These are phyloP conservation scores for Eclectus roratus DNA, from an alignment of 2,113 vertebrate species.

Conservation along the genomic window DNA sequence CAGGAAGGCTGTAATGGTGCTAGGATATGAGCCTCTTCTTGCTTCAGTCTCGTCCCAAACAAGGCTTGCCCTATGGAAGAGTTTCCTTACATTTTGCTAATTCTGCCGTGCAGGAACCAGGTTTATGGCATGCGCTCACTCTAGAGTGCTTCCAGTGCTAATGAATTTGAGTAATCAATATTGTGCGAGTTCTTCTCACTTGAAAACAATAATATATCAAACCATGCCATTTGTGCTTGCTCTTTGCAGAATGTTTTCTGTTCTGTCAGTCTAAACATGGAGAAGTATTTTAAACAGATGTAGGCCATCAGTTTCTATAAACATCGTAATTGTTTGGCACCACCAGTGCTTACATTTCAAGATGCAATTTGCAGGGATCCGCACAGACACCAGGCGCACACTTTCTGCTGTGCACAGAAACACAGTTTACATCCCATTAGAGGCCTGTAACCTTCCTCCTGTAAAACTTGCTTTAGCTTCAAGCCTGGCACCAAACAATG, in stretches of 20 bases:
- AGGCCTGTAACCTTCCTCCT: conserved; percentile 18
- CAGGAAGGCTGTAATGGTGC: background rate
- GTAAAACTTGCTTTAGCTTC: background rate
- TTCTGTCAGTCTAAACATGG: conserved; percentile 73
- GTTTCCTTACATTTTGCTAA: background rate
- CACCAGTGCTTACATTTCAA: conserved; percentile 61
- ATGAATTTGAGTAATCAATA: conserved; percentile 30
- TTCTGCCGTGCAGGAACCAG: background rate
- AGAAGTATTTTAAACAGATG: conserved; percentile 76
- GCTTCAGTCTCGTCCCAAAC: background rate
- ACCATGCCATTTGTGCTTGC: conserved; percentile 55
- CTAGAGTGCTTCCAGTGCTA: background rate
- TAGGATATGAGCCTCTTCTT: background rate
- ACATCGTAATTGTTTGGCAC: conserved; percentile 77
- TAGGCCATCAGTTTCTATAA: conserved; percentile 74
- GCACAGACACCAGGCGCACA: conserved; percentile 32
- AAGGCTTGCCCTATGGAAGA: background rate
- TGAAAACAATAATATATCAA: background rate
- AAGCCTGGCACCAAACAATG: conserved; percentile 19
- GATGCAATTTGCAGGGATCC: conserved; percentile 61
- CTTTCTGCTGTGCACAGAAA: background rate
- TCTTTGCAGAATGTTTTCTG: conserved; percentile 70
- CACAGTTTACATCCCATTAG: background rate
- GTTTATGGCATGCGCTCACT: background rate
- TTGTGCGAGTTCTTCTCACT: background rate